Evolutionary conservation across 2,113 vertebrate genomes (phyloP).

Genomic region (Ciconia stormi): DNA sequence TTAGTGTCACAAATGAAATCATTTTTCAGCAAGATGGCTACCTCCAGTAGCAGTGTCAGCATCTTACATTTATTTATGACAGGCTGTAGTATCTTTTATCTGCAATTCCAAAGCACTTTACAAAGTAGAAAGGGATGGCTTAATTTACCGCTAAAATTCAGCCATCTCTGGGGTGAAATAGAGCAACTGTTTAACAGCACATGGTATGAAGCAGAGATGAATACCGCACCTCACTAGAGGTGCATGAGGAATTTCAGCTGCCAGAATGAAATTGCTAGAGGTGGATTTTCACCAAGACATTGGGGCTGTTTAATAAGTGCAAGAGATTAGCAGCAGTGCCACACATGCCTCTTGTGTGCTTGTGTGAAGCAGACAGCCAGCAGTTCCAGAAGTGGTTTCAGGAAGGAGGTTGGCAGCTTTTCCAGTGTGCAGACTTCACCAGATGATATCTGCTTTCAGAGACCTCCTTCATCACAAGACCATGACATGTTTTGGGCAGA

Average conservation of each 20-base stretch:
- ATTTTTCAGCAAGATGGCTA: constrained; percentile 55
- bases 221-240: not conserved
- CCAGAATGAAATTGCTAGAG: constrained; percentile 30
- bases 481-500: not conserved
- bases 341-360: not conserved
- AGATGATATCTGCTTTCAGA: not conserved
- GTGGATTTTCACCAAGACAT: constrained; percentile 24
- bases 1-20: constrained; percentile 50
- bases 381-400: constrained; percentile 27
- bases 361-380: not conserved
- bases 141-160: constrained; percentile 32
- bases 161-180: constrained; percentile 21
- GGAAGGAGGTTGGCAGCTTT: not conserved
- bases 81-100: constrained; percentile 37
- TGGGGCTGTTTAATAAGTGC: not conserved
- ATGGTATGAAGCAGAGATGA: not conserved
- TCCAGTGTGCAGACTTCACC: not conserved
- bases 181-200: constrained; percentile 1
- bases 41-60: constrained; percentile 43
- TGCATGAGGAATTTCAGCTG: not conserved
- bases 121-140: constrained; percentile 10
- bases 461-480: not conserved
- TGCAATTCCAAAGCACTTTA: constrained; percentile 36
- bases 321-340: not conserved
- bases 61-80: constrained; percentile 49